Evolutionary conservation across 2,797 vertebrate genomes (phyloP).

Genomic region (Valencia hispanica): DNA sequence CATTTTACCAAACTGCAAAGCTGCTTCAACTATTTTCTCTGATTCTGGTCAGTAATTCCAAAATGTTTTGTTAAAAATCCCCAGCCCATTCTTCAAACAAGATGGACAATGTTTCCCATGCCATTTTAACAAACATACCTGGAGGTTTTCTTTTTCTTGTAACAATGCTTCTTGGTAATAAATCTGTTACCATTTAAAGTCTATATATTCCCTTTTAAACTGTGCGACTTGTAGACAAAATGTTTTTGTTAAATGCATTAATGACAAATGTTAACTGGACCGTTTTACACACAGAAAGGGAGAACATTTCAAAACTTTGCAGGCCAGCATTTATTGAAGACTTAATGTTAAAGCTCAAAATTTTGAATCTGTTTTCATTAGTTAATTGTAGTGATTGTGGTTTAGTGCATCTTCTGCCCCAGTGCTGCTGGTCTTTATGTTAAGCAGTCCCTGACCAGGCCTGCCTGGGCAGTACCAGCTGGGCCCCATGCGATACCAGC

Average conservation of each 20-base stretch:
- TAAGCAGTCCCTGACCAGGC: constrained; percentile 87
- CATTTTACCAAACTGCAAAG: background rate
- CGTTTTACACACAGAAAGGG: no score
- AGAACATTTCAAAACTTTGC: background rate
- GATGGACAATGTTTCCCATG: no score
- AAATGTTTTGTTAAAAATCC: no score
- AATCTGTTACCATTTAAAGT: no score
- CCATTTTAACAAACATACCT: no score
- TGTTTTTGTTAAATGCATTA: background rate
- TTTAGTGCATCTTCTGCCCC: constrained; percentile 8
- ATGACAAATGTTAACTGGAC: background rate
- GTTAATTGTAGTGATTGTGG: constrained; percentile 25
- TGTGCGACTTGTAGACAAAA: background rate
- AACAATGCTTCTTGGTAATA: background rate
- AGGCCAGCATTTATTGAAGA: background rate
- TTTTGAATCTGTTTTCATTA: background rate
- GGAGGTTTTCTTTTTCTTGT: no score
- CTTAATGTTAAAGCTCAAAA: background rate
- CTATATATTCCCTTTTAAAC: background rate
- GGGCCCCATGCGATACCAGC: constrained; percentile 85
- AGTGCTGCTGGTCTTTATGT: constrained; percentile 45
- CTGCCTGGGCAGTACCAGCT: constrained; percentile 88
- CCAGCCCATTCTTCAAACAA: no score
- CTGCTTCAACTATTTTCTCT: background rate
- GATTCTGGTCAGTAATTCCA: no score